phyloP scores from a whole-genome alignment of 2,797 vertebrate species.

The Gobio occitaniae region DNA sequence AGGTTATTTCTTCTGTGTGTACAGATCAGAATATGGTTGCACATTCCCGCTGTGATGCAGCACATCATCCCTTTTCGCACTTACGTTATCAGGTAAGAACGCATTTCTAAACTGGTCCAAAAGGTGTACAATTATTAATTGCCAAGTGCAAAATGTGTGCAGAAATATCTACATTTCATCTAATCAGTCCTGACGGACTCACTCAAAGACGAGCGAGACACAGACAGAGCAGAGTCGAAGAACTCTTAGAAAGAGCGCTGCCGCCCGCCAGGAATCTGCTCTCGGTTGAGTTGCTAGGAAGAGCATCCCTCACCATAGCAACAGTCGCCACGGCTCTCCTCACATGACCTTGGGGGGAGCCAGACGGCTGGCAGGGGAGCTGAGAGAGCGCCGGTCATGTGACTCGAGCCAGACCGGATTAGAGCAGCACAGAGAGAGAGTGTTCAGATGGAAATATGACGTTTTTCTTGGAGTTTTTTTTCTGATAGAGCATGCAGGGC shows the following conservation, averaged over 20 bases:
- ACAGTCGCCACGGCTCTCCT: conserved; percentile 73
- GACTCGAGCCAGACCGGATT: conserved; percentile 59
- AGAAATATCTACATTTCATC: not conserved
- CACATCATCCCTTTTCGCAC: conserved; percentile 99
- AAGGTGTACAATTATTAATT: not conserved
- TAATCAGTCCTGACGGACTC: not conserved
- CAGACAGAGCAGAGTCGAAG: not conserved
- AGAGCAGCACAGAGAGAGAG: not conserved
- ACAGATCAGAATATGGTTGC: conserved; percentile 93
- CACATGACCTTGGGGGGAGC: conserved; percentile 72
- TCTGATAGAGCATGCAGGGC: too few relatives aligned
- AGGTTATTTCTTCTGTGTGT: not conserved
- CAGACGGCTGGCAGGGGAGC: conserved; percentile 55
- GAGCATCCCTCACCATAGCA: conserved; percentile 76
- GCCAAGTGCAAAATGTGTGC: not conserved
- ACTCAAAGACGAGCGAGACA: not conserved
- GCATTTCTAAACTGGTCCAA: not conserved
- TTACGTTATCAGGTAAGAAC: conserved; percentile 92
- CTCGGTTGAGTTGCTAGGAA: conserved; percentile 75
- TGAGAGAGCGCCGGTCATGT: conserved; percentile 62
- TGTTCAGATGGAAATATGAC: too few relatives aligned
- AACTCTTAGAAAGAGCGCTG: conserved; percentile 26
- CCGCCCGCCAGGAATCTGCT: conserved; percentile 12
- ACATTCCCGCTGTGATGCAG: conserved; percentile 99
- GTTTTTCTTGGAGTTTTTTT: too few relatives aligned